Conservation (phyloP, 64 coral and sea anemone species). For the Dendronephthya gigantea region DNA sequence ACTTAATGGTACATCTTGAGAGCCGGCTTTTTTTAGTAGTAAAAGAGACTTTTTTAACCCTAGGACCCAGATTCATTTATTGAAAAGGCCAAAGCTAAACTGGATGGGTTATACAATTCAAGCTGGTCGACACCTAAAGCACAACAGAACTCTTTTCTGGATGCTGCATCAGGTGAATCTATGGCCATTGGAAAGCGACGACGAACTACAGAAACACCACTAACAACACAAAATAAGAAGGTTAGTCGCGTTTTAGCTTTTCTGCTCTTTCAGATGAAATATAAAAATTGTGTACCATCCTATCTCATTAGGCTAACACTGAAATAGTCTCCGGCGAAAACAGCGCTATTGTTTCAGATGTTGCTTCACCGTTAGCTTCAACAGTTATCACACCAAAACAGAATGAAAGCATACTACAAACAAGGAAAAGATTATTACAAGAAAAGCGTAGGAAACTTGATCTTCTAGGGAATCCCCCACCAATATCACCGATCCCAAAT, state of each 20-base stretch:
- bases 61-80: neutral
- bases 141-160: neutral
- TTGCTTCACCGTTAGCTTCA: neutral
- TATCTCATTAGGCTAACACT: neutral
- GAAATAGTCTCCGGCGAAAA: neutral
- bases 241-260: neutral
- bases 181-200: neutral
- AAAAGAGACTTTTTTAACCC: neutral
- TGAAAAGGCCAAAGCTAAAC: neutral
- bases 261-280: too few species aligned
- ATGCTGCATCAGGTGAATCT: neutral
- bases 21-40: too few species aligned
- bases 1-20: too few species aligned
- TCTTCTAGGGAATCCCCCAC: constrained; percentile 56
- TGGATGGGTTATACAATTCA: neutral
- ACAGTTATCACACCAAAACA: neutral
- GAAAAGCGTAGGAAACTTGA: constrained; percentile 60
- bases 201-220: neutral
- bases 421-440: neutral
- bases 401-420: neutral
- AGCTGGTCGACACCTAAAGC: neutral
- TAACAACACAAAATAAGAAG: neutral
- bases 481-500: constrained; percentile 42
- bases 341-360: neutral
- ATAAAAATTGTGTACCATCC: neutral